phyloP scores from a whole-genome alignment of 2,797 vertebrate genomes.

The Chloroceryle inda region DNA sequence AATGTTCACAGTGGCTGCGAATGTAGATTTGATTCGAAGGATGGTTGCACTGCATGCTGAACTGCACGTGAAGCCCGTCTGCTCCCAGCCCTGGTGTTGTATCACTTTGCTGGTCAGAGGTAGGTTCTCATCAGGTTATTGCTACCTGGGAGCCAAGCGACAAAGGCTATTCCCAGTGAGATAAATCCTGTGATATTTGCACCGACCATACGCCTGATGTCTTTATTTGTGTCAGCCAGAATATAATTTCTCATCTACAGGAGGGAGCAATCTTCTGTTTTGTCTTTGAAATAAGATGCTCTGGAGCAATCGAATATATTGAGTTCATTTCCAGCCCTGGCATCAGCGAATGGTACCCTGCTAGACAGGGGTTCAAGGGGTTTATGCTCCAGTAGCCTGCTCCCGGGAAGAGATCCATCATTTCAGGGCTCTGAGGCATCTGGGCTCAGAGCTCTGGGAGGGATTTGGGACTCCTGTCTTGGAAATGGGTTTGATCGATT shows the following conservation, averaged over 20 bases:
- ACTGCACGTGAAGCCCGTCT: neutral
- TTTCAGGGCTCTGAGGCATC: neutral
- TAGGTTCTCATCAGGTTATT: neutral
- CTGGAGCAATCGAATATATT: neutral
- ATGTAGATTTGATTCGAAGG: conserved; percentile 10
- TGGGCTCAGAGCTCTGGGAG: neutral
- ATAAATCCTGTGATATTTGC: neutral
- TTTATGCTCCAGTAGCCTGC: conserved; percentile 21
- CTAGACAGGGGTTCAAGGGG: neutral
- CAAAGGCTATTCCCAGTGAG: neutral
- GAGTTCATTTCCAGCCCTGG: neutral
- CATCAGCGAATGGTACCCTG: neutral
- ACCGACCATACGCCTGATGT: neutral
- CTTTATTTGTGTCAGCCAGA: neutral
- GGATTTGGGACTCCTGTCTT: neutral
- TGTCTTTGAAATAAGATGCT: neutral
- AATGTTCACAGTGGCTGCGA: neutral
- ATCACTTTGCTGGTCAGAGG: neutral
- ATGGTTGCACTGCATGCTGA: neutral
- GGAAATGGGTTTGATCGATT: neutral
- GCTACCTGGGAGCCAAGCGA: neutral
- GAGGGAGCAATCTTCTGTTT: neutral
- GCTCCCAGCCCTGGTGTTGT: rapidly evolving
- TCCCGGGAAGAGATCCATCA: conserved; percentile 51
- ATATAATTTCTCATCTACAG: neutral